These are phyloP conservation scores for Anhinga anhinga DNA, from an alignment of 2,113 vertebrate species.

Conservation along the genomic window DNA sequence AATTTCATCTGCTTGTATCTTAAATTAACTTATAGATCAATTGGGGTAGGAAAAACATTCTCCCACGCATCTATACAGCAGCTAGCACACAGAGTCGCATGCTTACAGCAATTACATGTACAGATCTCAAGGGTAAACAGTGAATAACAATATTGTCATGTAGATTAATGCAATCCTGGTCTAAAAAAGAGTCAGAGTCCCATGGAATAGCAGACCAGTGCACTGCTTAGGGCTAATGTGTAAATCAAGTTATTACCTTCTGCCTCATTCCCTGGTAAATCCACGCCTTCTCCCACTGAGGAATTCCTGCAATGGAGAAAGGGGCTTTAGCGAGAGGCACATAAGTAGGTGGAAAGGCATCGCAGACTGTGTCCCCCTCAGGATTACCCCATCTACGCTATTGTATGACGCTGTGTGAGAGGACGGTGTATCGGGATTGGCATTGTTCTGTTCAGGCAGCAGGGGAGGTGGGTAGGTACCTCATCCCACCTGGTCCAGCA, in stretches of 20 bases:
- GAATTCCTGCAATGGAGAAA: neutral
- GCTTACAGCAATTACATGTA: neutral
- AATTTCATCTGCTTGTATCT: neutral
- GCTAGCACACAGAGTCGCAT: neutral
- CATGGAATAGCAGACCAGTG: accelerated
- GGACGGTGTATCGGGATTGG: neutral
- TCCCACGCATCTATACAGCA: neutral
- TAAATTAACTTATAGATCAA: neutral
- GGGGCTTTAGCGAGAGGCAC: neutral
- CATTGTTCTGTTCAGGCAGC: neutral
- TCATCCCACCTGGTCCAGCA: neutral
- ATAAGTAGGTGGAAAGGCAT: neutral
- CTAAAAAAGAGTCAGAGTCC: neutral
- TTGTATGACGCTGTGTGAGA: neutral
- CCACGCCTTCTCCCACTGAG: neutral
- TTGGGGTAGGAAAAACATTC: neutral
- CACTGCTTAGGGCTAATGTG: neutral
- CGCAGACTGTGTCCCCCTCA: neutral
- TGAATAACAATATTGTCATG: neutral
- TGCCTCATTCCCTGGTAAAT: neutral
- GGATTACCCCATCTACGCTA: neutral
- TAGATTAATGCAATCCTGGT: neutral
- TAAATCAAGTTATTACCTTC: neutral
- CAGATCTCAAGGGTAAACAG: neutral
- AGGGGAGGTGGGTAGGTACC: neutral